Evolutionary conservation across 1,140 invertebrate genomes (phyloP), one percentile per base, ranked within the genome.

Genomic region (Limonius californicus): DNA sequence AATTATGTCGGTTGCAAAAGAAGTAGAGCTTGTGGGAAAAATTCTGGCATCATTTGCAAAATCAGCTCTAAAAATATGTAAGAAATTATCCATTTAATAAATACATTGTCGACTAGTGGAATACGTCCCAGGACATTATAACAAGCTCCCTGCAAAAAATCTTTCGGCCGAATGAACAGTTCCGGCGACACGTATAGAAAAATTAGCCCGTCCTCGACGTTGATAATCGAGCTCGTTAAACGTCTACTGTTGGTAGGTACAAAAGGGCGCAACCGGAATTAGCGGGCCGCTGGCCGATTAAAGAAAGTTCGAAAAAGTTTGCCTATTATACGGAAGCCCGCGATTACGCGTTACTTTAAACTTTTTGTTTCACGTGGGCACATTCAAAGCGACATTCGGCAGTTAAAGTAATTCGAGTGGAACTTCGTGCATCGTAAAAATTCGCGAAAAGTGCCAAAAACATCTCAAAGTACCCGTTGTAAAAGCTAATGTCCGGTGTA

Each of bases 401-500:
- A 50, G 45, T 50, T 50, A 50, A 50, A 50, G 45, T 50, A 50
- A 50, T 50, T 50, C 45, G 14, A 21, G 45, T 21, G 45, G 20
- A 50, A 21, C 16, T 50, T 50, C 45, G 45, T 50, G 45, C 45
- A 21, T 21, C 45, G 45, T 50, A 50, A 50, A 50, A 50, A 50
- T 50, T 50, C 45, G 45, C n/a, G 45, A 50, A 50, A 50, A 50
- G 45, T 50, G 45, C 45, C 45, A 50, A 50, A 50, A 50, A 50
- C 45, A 50, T 50, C 45, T 19, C 45, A 21, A 50, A 50, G 45
- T 50, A 50, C 16, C 45, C 8, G 45, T 19, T 19, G 45, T 50
- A 50, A 50, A 50, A 50, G 45, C 45, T 50, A 50, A 50, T 50
- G 45, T 50, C 45, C 45, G 45, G 45, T 50, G 45, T 50, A 50